phyloP scores from a whole-genome alignment of 1,140 invertebrate genomes.

The Ylistrum balloti region DNA sequence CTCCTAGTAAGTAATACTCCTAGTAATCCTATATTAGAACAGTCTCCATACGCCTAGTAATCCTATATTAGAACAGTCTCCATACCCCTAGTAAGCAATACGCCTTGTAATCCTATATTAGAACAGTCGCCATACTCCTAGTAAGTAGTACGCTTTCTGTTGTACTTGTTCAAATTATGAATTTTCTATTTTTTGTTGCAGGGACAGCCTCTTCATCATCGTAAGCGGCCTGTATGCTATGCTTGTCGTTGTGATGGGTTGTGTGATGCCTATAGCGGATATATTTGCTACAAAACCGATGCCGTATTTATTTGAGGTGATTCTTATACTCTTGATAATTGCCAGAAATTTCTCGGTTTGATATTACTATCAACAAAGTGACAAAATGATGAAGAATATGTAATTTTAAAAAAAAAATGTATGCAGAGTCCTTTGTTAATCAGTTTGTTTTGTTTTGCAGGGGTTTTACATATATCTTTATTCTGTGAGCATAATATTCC shows the following conservation, averaged over 20 bases:
- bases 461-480: conserved; percentile 98
- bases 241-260: conserved; percentile 95
- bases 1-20: too few relatives aligned
- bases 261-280: conserved; percentile 93
- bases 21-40: too few relatives aligned
- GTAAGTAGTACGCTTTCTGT: too few relatives aligned
- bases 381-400: too few relatives aligned
- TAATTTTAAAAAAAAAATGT: neutral
- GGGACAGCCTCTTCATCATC: conserved; percentile 92
- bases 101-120: too few relatives aligned
- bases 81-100: too few relatives aligned
- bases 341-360: too few relatives aligned
- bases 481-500: conserved; percentile 95
- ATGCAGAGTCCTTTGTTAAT: neutral
- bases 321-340: conserved; percentile 49
- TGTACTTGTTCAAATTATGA: too few relatives aligned
- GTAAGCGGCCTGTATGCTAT: conserved; percentile 97
- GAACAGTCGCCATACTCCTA: too few relatives aligned
- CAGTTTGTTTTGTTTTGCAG: conserved; percentile 83
- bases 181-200: conserved; percentile 78
- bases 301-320: conserved; percentile 86
- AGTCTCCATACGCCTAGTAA: too few relatives aligned
- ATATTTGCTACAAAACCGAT: conserved; percentile 84
- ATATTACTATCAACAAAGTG: too few relatives aligned
- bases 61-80: too few relatives aligned